Evolutionary conservation across 2,888 invertebrate species (phyloP), one percentile per base, ranked within the genome.

Genomic region (Bhutanitis thaidina): DNA sequence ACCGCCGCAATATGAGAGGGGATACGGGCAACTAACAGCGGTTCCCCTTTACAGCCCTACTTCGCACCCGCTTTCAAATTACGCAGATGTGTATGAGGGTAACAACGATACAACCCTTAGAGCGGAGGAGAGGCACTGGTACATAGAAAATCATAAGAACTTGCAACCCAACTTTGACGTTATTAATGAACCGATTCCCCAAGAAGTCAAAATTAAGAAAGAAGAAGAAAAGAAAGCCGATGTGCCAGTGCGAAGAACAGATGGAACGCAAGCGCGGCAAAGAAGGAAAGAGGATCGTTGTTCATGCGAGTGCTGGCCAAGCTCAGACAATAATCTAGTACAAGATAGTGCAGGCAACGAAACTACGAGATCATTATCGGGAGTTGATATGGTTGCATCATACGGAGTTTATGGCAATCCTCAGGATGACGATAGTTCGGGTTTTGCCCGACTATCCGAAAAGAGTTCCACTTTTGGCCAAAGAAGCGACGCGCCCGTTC

Each of bases 291-390:
- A 90, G 59, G 88, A 90, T 48, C 74, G 90, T 30, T 90, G 90
- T 58, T 90, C 90, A 2, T 90, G 90, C 56, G 90, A 90, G 64
- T 90, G 90, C 64, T 90, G 90, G 90, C 90, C 90, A 55, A 89
- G 74, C 57, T 80, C 83, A 51, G 89, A 89, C 58, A 85, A 81
- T 71, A 84, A 78, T 59, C 65, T 74, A 20, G 75, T 77, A 32
- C 84, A 80, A 62, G 85, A 85, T 27, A 74, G 69, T 59, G 67
- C 69, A 49, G 82, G 74, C 13, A 83, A 80, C 52, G 83, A 83
- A 56, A 80, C 87, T 10, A 81, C 87, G 16, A 76, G 89, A 51
- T 89, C 89, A 1, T 68, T 88, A 25, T 89, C 90, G 9, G 90
- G 90, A 7, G 88, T 89, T 3, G 90, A 87, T 55, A 90, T 90